Evolutionary conservation across 1,140 invertebrate species (phyloP), one percentile per base, ranked within the genome.

Genomic region (Neotoxoptera formosana): DNA sequence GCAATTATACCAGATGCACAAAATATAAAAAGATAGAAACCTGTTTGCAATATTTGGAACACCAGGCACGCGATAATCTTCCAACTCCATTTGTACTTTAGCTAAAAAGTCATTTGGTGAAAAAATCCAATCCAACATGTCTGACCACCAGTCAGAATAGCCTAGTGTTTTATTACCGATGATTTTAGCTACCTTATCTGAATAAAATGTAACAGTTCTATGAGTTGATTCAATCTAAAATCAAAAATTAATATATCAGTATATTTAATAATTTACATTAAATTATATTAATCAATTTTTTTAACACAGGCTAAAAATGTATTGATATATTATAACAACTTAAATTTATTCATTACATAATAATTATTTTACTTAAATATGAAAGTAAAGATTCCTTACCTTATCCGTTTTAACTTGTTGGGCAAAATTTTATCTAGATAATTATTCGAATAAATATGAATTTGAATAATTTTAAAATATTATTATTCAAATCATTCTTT

Each of bases 81-180:
- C 91, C 41, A 93, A 86, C 9, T 93, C 91, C 6, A 51, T 36
- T 93, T 94, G 90, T 90, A 93, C 91, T 45, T 93, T 93, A n/a
- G 8, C 67, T 48, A 94, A 84, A 48, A 94, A 93, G 9, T 94
- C 94, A 7, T 91, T 93, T 30, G 76, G 45, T 87, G 94, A 94
- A 83, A 76, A 48, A 47, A 84, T 86, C 53, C 84, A 93, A 83
- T 94, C 91, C 48, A 94, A 88, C 41, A 94, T 51, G 36, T 94
- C 86, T 45, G 93, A 93, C 94, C 94, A 94, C 94, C 94, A 94
- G n/a, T 93, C 60, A 45, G 93, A 94, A 56, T 93, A 94, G 7
- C 94, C 76, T 14, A 94, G 23, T 11, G 94, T 93, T 25, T 81
- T 81, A 17, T 93, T 92, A 21, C 47, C 84, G 48, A 88, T 67